A percentile compares a stretch with the other conserved stretches of the same genome.
Conservation (phyloP, 1,140 invertebrate genomes). For the Eurosta solidaginis region DNA sequence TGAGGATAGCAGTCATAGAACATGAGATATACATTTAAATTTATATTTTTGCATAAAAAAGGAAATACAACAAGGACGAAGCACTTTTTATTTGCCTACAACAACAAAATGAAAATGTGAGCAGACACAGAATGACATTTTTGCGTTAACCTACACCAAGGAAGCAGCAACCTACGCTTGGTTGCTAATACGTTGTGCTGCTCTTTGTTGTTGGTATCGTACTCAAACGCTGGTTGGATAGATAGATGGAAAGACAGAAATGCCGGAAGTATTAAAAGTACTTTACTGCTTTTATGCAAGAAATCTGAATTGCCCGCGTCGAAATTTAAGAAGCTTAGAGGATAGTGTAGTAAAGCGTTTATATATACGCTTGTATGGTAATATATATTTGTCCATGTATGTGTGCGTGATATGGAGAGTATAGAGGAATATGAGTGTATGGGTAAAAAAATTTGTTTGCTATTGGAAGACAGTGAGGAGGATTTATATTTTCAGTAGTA, state of each 20-base stretch:
- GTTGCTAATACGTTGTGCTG: neutral
- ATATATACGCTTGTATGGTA: no score
- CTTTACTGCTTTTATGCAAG: slow-evolving; percentile 12
- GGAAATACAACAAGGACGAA: no score
- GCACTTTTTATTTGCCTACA: neutral
- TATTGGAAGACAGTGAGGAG: neutral
- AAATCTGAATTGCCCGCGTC: slow-evolving; percentile 14
- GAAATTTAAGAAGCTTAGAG: slow-evolving; percentile 2
- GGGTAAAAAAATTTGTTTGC: no score
- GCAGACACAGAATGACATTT: neutral
- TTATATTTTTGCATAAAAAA: neutral
- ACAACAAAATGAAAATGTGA: neutral
- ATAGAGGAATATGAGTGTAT: neutral
- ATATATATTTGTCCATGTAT: no score
- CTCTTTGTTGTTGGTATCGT: no score
- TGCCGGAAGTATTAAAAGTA: slow-evolving; percentile 21
- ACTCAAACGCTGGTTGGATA: neutral
- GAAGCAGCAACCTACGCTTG: neutral
- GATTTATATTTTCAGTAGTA: neutral
- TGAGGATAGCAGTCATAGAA: neutral
- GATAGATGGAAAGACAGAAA: no score
- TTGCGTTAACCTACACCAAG: neutral
- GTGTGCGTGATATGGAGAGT: neutral
- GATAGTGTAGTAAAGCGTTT: no score
- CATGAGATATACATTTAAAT: slow-evolving; percentile 2